A percentile compares a stretch with the other conserved stretches of the same genome.
Conservation (phyloP, 64 coral and sea anemone species). For the Montipora capricornis region DNA sequence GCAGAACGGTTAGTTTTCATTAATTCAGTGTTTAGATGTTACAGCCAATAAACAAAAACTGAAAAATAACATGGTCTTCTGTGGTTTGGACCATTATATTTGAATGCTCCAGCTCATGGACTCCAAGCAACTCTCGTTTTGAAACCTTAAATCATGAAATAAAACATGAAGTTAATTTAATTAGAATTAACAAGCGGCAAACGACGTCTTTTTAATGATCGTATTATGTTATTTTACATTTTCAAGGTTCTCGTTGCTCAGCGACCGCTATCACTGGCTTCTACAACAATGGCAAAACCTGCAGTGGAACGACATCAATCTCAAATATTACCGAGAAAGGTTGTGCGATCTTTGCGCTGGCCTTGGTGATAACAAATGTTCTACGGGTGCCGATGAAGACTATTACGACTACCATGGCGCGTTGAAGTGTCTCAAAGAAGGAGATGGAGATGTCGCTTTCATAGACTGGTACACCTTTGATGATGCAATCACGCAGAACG, state of each 20-base stretch:
- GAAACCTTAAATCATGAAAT: too few relatives aligned
- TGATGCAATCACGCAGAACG: not conserved
- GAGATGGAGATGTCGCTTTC: constrained; percentile 66
- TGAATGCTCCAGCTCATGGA: too few relatives aligned
- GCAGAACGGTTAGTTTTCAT: too few relatives aligned
- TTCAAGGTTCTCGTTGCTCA: constrained; percentile 52
- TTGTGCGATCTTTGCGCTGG: constrained; percentile 66
- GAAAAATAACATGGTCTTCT: too few relatives aligned
- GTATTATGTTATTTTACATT: not conserved
- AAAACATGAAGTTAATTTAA: too few relatives aligned
- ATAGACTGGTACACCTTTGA: constrained; percentile 55
- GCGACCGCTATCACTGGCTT: constrained; percentile 43
- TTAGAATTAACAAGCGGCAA: too few relatives aligned
- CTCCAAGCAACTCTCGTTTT: too few relatives aligned
- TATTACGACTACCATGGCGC: constrained; percentile 50
- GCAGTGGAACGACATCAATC: constrained; percentile 44
- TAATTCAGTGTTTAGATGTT: too few relatives aligned
- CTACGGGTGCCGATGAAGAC: not conserved
- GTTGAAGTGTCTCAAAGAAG: constrained; percentile 44
- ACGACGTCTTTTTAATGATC: not conserved
- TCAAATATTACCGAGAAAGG: constrained; percentile 41
- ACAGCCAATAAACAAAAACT: too few relatives aligned
- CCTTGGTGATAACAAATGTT: constrained; percentile 42
- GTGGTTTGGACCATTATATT: too few relatives aligned
- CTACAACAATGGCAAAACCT: constrained; percentile 39